Evolutionary conservation across 2,113 vertebrate genomes (phyloP).

Genomic region (Hepsetus odoe): DNA sequence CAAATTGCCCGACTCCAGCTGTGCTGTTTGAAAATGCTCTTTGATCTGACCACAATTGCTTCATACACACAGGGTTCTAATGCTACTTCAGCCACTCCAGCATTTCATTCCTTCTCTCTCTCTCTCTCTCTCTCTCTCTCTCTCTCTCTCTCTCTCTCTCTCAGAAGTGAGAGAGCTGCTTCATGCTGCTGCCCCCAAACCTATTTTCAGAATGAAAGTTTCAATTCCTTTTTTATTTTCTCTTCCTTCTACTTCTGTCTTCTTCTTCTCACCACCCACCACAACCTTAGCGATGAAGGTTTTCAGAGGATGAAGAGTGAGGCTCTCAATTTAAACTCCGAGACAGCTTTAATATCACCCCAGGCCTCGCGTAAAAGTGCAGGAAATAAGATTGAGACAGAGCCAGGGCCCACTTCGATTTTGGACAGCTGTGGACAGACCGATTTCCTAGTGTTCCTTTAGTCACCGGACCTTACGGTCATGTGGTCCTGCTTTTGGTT

Average conservation of each 20-base stretch:
- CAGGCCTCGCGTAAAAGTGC: conserved; percentile 49
- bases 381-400: conserved; percentile 65
- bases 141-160: conserved; percentile 15
- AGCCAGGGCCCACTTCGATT: conserved; percentile 59
- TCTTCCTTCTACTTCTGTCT: not conserved
- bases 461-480: no score
- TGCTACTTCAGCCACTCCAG: conserved; percentile 12
- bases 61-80: conserved; percentile 18
- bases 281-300: conserved; percentile 31
- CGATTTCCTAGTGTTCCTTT: no score
- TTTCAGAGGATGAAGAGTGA: conserved; percentile 54
- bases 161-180: conserved; percentile 24
- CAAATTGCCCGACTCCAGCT: conserved; percentile 44
- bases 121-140: conserved; percentile 8
- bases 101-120: conserved; percentile 25
- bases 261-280: not conserved
- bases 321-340: conserved; percentile 58
- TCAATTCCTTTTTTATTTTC: conserved; percentile 14
- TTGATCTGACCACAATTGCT: conserved; percentile 34
- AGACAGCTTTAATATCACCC: conserved; percentile 68
- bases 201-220: conserved; percentile 48
- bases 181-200: conserved; percentile 10
- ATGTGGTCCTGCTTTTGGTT: no score
- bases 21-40: conserved; percentile 49
- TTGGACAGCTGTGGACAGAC: no score